phyloP scores from a whole-genome alignment of 1,140 invertebrate genomes.

The Leptonema lineaticorne region DNA sequence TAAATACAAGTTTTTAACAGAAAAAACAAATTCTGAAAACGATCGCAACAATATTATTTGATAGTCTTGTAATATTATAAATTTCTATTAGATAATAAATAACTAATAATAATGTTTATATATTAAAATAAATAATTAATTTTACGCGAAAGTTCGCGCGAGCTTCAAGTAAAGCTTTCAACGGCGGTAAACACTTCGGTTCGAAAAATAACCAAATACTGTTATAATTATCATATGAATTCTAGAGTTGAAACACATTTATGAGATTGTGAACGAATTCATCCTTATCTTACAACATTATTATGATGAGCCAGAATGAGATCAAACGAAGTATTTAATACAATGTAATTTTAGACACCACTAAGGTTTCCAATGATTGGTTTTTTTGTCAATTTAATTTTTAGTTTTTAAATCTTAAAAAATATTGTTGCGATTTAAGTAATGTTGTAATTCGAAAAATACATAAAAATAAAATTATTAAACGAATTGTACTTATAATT shows the following conservation, averaged over 20 bases:
- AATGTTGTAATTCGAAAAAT: no score
- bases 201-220: constrained; percentile 5
- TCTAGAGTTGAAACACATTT: constrained; percentile 6
- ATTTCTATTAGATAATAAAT: background rate
- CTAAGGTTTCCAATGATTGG: background rate
- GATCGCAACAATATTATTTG: no score
- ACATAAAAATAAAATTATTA: no score
- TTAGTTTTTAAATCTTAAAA: no score
- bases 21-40: no score
- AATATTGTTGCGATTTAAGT: no score
- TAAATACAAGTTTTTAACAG: background rate
- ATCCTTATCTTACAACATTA: background rate
- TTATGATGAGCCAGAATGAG: constrained; percentile 1
- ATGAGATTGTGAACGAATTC: background rate
- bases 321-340: background rate
- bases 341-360: background rate
- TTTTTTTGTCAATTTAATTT: no score
- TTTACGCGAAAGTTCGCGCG: background rate
- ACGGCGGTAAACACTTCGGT: constrained; percentile 30
- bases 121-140: background rate
- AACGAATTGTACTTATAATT: no score
- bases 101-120: background rate
- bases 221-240: background rate
- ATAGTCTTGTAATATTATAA: background rate
- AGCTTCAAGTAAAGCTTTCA: constrained; percentile 29